phyloP scores from a whole-genome alignment of 1,140 invertebrate species.

The Cherax quadricarinatus region DNA sequence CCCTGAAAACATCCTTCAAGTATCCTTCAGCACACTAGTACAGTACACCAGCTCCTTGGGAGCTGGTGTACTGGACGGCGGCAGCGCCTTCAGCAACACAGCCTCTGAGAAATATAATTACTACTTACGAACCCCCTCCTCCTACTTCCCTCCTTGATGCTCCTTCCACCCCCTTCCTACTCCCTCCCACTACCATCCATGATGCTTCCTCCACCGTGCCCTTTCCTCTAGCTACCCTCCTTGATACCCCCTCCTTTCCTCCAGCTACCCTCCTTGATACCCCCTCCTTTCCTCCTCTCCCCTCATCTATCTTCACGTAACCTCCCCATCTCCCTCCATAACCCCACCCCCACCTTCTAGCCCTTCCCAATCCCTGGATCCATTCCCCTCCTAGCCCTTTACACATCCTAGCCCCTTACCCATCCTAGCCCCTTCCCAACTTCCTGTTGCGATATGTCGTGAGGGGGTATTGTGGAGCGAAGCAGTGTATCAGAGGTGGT shows the following conservation, averaged over 20 bases:
- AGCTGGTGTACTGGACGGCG: not conserved
- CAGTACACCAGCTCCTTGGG: too few relatives aligned
- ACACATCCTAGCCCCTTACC: not conserved
- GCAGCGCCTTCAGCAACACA: not conserved
- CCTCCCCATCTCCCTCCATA: not conserved
- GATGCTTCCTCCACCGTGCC: slow-evolving; percentile 5
- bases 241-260: not conserved
- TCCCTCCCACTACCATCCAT: not conserved
- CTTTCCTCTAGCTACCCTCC: not conserved
- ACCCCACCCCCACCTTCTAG: too few relatives aligned
- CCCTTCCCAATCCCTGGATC: too few relatives aligned
- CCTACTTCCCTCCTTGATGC: not conserved
- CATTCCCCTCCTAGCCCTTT: not conserved
- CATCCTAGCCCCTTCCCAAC: not conserved
- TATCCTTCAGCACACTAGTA: too few relatives aligned
- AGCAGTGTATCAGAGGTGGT: not conserved
- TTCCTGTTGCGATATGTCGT: slow-evolving; percentile 9
- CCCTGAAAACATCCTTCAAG: too few relatives aligned
- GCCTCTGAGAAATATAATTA: not conserved
- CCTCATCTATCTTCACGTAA: too few relatives aligned
- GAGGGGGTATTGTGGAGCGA: slow-evolving; percentile 19
- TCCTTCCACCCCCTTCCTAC: not conserved
- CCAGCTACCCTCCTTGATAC: not conserved
- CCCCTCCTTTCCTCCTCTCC: not conserved
- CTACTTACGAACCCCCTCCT: not conserved